Evolutionary conservation across 2,797 vertebrate species (phyloP).

Genomic region (Champsocephalus gunnari): DNA sequence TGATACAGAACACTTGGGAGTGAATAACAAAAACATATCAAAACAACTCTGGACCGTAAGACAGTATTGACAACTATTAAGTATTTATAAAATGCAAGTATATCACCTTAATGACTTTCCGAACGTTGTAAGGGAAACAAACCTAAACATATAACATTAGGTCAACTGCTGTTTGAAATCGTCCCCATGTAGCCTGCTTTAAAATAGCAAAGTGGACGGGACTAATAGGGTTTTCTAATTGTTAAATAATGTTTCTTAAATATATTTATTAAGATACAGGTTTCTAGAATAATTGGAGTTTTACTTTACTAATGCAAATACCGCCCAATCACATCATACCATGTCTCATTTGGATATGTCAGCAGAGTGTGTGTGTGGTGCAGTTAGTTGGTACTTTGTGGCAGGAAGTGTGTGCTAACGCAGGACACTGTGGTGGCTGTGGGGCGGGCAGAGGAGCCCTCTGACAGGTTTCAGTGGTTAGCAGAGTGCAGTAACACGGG

Average conservation of each 20-base stretch:
- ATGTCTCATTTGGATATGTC: neutral
- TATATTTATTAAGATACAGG: neutral
- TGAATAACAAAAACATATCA: neutral
- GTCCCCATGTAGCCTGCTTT: neutral
- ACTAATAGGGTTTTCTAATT: neutral
- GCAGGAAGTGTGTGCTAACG: neutral
- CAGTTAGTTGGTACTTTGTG: conserved; percentile 5
- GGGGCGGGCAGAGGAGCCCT: neutral
- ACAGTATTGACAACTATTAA: neutral
- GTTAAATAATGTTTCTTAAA: too few relatives aligned
- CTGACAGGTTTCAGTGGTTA: neutral
- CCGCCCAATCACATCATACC: neutral
- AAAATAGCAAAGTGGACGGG: neutral
- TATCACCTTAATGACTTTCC: neutral
- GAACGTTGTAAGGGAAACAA: neutral
- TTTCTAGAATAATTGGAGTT: neutral
- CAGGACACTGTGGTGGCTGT: neutral
- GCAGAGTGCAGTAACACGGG: neutral
- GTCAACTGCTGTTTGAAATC: neutral
- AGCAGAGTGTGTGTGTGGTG: neutral
- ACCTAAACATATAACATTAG: neutral
- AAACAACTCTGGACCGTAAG: neutral
- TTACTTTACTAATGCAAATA: neutral
- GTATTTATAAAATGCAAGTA: neutral
- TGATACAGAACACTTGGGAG: neutral